phyloP scores from a whole-genome alignment of 2,113 vertebrate species.

The Bungarus multicinctus region DNA sequence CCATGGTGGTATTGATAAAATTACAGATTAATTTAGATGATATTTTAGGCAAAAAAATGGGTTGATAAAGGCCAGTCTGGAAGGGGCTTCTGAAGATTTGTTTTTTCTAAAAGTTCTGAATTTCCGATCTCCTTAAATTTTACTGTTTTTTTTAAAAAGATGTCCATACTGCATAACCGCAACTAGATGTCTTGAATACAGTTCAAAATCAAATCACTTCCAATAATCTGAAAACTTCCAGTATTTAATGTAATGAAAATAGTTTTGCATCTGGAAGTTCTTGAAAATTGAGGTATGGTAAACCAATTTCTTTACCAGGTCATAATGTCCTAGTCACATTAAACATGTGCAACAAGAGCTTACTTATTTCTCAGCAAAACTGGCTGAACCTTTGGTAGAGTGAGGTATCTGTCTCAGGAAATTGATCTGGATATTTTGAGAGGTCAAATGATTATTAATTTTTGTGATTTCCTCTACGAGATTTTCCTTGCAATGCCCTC shows the following conservation, averaged over 20 bases:
- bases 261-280: neutral
- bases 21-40: neutral
- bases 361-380: neutral
- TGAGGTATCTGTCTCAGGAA: neutral
- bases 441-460: neutral
- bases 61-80: neutral
- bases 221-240: neutral
- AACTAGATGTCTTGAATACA: neutral
- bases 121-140: neutral
- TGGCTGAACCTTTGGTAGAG: neutral
- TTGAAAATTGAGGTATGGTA: neutral
- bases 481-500: neutral
- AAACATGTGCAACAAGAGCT: neutral
- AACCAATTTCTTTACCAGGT: neutral
- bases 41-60: neutral
- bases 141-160: neutral
- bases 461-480: neutral
- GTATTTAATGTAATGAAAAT: neutral
- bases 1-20: neutral
- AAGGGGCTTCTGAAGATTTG: neutral
- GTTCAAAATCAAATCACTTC: neutral
- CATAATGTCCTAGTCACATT: neutral
- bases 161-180: neutral
- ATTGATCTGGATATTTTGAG: neutral
- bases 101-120: neutral